Evolutionary conservation across 2,113 vertebrate species (phyloP).

Genomic region (Melanocharis versteri): DNA sequence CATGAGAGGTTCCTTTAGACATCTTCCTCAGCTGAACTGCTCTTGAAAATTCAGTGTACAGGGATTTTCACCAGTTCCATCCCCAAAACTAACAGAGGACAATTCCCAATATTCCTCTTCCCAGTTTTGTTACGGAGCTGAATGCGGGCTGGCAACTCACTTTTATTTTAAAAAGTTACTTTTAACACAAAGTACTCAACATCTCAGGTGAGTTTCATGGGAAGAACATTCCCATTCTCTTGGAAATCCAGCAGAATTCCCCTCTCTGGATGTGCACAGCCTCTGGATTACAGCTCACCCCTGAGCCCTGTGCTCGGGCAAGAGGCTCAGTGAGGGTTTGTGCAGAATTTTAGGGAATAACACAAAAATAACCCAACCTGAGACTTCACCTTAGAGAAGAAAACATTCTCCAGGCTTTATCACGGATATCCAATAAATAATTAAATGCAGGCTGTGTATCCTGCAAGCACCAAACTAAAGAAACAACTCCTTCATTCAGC

Average conservation of each 20-base stretch:
- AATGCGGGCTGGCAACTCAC: neutral
- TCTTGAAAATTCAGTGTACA: neutral
- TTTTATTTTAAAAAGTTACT: neutral
- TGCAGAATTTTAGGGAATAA: neutral
- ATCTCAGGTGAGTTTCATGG: accelerated
- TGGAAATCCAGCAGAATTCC: neutral
- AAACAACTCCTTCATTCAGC: too few relatives aligned
- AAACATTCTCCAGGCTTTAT: neutral
- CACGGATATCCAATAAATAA: neutral
- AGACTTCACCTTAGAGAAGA: neutral
- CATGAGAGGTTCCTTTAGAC: neutral
- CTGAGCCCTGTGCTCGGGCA: neutral
- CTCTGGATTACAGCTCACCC: accelerated
- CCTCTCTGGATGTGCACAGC: neutral
- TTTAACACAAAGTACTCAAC: neutral
- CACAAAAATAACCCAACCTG: neutral
- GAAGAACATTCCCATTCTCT: neutral
- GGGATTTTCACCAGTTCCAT: neutral
- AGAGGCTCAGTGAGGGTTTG: neutral
- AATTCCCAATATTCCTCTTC: neutral
- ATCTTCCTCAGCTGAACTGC: neutral
- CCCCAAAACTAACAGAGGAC: too few relatives aligned
- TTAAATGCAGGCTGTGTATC: neutral
- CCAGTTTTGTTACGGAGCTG: accelerated
- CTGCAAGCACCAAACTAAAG: neutral